Evolutionary conservation across 92 coral and sea anemone genomes (phyloP), one percentile per base, ranked within the genome.

Genomic region (Chrysogorgia sp.): DNA sequence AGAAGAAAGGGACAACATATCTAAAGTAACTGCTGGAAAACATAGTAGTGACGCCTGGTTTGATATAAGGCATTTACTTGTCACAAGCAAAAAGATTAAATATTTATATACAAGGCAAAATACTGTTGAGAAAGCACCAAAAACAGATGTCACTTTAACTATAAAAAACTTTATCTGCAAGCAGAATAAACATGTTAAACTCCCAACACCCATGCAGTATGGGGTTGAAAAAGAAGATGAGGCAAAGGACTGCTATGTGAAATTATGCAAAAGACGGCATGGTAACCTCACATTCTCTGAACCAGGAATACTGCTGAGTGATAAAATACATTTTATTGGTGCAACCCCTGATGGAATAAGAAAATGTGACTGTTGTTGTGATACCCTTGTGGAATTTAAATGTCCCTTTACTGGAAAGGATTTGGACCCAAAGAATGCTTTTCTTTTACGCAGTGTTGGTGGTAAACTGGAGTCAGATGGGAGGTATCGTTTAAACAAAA

Each of bases 11-110:
- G 33, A 83, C 7, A 50, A 58, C n/a, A n/a, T n/a, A n/a, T n/a
- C n/a, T n/a, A n/a, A n/a, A 72, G 88, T 84, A 30, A 79, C 91
- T 40, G 47, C 58, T 34, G 88, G 86, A 17, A 87, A 87, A 79
- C 67, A 67, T 31, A 58, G 63, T 30, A 84, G 74, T 58, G 84
- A 75, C 37, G 58, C 79, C 61, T 84, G 88, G 91, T 81, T 71
- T 57, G 71, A 84, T 56, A 84, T 74, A 75, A 82, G 90, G 53
- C 84, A 83, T 28, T 71, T 83, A 33, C 67, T 76, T 61, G 87
- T 86, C 50, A 86, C 90, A 48, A 75, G 86, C 34, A 82, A 69
- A 86, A 82, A 76, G 53, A 61, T 82, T 10, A 26, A 86, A 45
- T 24, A 58, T 22, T 74, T 87, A 35, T 86, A 86, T 29, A 77